A percentile compares a stretch with the other conserved stretches of the same genome.
These are phyloP conservation scores for Chironomus riparius DNA, from an alignment of 2,888 invertebrate species.

Conservation along the genomic window DNA sequence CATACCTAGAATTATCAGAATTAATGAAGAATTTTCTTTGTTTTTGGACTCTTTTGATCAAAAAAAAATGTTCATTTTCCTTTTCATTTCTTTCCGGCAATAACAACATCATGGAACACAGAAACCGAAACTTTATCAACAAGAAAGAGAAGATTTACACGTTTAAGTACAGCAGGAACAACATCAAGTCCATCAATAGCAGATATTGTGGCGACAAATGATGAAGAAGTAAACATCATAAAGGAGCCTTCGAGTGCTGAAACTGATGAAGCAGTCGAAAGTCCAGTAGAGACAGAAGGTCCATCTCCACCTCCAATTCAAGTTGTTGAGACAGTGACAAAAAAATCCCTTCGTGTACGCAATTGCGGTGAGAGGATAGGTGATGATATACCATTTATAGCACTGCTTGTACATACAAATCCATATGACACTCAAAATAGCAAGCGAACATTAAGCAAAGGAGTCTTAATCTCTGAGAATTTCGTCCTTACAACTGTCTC, in stretches of 20 bases:
- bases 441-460: slow-evolving; percentile 30
- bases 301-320: not conserved
- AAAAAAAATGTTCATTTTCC: not conserved
- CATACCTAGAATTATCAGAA: too few species aligned
- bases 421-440: slow-evolving; percentile 25
- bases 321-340: not conserved
- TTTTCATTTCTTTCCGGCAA: not conserved
- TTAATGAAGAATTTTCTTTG: too few species aligned
- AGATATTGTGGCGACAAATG: not conserved
- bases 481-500: slow-evolving; percentile 32
- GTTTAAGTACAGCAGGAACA: not conserved
- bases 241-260: not conserved
- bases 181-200: not conserved
- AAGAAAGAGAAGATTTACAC: not conserved
- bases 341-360: slow-evolving; percentile 15
- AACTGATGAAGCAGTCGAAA: not conserved
- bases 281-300: not conserved
- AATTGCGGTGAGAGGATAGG: slow-evolving; percentile 28
- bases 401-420: slow-evolving; percentile 30
- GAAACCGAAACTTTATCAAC: not conserved
- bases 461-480: slow-evolving; percentile 29
- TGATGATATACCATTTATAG: slow-evolving; percentile 30
- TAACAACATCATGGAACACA: not conserved
- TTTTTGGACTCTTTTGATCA: not conserved
- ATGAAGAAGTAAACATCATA: not conserved